These are phyloP conservation scores for Bovichtus variegatus DNA, from an alignment of 2,797 vertebrate genomes.

Conservation along the genomic window DNA sequence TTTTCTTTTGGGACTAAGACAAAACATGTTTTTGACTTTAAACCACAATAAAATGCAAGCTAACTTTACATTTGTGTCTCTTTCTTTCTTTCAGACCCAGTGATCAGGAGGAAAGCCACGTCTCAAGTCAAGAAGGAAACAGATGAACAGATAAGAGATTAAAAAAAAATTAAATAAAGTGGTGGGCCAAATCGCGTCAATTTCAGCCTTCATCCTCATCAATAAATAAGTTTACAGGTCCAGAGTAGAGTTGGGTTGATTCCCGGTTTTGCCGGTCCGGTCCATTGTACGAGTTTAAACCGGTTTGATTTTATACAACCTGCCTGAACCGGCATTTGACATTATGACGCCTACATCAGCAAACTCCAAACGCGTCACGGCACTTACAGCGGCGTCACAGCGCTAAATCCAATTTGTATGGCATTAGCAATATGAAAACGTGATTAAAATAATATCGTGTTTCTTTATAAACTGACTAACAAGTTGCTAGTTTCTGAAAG, in stretches of 20 bases:
- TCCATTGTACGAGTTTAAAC: too few species aligned
- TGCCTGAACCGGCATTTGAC: too few species aligned
- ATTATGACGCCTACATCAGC: too few species aligned
- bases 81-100: conserved; percentile 63
- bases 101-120: conserved; percentile 46
- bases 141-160: conserved; percentile 17
- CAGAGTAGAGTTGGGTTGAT: neutral
- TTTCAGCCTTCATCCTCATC: conserved; percentile 23
- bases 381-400: too few species aligned
- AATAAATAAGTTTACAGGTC: conserved; percentile 24
- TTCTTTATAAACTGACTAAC: too few species aligned
- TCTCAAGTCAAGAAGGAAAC: conserved; percentile 32
- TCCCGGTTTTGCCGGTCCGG: too few species aligned
- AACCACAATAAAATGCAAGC: neutral
- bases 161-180: conserved; percentile 24
- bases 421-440: too few species aligned
- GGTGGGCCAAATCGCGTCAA: conserved; percentile 35
- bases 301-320: too few species aligned
- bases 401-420: too few species aligned
- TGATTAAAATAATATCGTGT: too few species aligned
- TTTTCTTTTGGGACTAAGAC: neutral
- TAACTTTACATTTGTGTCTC: conserved; percentile 8
- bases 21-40: neutral
- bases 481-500: too few species aligned
- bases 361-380: too few species aligned